A percentile compares a stretch with the other conserved stretches of the same genome.
phyloP scores from a whole-genome alignment of 2,113 vertebrate genomes.

The Pterophyllum scalare region DNA sequence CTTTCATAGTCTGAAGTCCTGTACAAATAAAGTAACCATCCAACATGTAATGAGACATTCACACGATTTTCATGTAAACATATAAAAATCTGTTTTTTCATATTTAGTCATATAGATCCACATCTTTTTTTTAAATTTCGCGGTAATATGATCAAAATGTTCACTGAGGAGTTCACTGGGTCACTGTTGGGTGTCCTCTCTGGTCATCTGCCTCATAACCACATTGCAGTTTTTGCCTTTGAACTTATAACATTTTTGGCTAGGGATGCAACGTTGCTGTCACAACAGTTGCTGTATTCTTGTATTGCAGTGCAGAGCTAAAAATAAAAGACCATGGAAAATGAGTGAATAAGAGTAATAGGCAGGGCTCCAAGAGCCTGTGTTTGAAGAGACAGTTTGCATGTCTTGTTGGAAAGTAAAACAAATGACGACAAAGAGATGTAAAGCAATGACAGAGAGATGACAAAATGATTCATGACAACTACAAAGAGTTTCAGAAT shows the following conservation, averaged over 20 bases:
- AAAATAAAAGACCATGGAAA: neutral
- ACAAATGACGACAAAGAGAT: neutral
- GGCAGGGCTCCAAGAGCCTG: neutral
- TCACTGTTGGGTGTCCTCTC: neutral
- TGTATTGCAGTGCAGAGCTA: neutral
- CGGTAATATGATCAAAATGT: too few species aligned
- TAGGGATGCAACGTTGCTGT: neutral
- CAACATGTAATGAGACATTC: neutral
- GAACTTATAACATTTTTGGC: neutral
- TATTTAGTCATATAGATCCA: too few species aligned
- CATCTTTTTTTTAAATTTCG: too few species aligned
- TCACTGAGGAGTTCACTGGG: neutral
- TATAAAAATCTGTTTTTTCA: too few species aligned
- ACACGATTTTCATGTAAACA: neutral
- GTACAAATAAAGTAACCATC: neutral
- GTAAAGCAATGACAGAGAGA: neutral
- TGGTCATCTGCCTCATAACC: neutral
- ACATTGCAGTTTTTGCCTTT: neutral
- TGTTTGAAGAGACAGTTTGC: constrained; percentile 3
- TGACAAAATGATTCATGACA: constrained; percentile 10
- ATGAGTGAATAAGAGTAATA: neutral
- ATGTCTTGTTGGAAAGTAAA: neutral
- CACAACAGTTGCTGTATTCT: constrained; percentile 1
- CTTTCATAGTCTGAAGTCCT: neutral
- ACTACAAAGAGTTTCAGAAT: neutral